These are phyloP conservation scores for Phasianus colchicus DNA, from an alignment of 2,113 vertebrate species.

Conservation along the genomic window DNA sequence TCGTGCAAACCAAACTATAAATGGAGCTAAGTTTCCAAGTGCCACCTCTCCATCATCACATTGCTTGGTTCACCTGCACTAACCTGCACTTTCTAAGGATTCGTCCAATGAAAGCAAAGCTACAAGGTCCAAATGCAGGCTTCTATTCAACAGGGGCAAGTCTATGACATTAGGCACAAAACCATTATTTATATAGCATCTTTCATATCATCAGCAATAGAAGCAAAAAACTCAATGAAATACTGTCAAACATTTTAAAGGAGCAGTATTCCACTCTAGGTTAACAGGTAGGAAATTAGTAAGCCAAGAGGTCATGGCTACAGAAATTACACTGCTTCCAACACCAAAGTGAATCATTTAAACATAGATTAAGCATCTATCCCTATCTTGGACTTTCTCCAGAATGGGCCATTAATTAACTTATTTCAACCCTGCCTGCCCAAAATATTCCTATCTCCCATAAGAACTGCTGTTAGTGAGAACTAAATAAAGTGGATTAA, in stretches of 20 bases:
- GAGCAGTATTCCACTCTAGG: not conserved
- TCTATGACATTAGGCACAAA: not conserved
- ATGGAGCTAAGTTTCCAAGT: not conserved
- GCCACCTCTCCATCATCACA: too few species aligned
- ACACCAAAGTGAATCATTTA: not conserved
- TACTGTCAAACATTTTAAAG: not conserved
- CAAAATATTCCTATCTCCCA: not conserved
- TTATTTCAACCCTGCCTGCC: not conserved
- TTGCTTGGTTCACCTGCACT: not conserved
- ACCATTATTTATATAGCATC: not conserved
- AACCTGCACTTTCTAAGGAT: not conserved
- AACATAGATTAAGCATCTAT: not conserved
- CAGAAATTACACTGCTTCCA: not conserved
- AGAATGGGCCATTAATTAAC: not conserved
- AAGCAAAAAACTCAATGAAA: not conserved
- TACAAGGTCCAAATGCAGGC: fast-evolving
- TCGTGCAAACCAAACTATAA: not conserved
- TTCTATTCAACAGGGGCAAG: not conserved
- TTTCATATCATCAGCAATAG: not conserved
- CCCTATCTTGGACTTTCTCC: not conserved
- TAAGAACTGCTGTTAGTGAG: not conserved
- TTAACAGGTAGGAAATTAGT: not conserved
- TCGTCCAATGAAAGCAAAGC: not conserved
- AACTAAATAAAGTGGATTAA: not conserved
- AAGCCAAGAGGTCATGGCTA: not conserved